Base-by-base conservation (phyloP, 92 coral and sea anemone species). In the Pocillopora meandrina region DNA sequence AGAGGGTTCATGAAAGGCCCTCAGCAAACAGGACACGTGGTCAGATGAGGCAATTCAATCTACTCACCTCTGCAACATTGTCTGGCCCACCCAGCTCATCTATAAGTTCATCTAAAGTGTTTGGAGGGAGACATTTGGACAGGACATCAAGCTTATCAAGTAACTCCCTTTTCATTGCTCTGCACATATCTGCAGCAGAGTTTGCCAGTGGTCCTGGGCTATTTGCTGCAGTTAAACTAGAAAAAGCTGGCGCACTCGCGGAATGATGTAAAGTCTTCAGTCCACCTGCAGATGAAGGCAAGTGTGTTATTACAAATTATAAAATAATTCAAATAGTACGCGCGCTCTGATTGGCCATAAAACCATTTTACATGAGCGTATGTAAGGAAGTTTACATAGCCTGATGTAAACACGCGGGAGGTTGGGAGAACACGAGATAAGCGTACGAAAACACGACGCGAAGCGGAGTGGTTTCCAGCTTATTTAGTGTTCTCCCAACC, bases 21-120 rank as follows among this genome's bases (percentile, higher is more conserved):
- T 26, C 31, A 26, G 31, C 31, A 26, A 26, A 26, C 31, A 26
- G 31, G 31, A 26, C 31, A 26, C 1, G 31, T 26, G 31, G 56
- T 13, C 58, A 35, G 2, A 36, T 35, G 47, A 10, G 16, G 10
- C 17, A 1, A 16, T 15, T 19, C 52, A 10, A 58, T 33, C 16
- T 33, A 57, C 82, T 79, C 21, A 97, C 99, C 95, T 97, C 99
- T 5, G 99, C 82, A 62, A 97, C 99, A 21, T 79, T 78, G 11
- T 92, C 93, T 14, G 99, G 97, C 59, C 99, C 99, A n/a, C 99
- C 99, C 5, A 97, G 83, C 31, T 91, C 90, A 72, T 97, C 89
- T 56, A 97, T 92, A 61, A 97, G 91, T 78, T 97, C 93, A 85
- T 97, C 99, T 12, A 97, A 82, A 58, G 99, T 97, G 82, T 97